phyloP scores from a whole-genome alignment of 2,888 invertebrate species.

The Silvanus unidentatus region DNA sequence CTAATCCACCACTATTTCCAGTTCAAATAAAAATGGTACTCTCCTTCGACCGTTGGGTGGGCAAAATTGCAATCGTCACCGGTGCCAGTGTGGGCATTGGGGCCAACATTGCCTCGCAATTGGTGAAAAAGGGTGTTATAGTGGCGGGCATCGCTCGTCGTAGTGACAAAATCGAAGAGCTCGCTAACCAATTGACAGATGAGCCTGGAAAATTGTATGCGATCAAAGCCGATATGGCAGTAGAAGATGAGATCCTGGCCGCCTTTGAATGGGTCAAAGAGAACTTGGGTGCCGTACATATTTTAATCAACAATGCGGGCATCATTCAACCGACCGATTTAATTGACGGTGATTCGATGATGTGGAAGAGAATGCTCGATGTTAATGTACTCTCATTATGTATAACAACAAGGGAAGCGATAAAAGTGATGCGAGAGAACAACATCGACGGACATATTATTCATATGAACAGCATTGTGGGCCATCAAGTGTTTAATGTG shows the following conservation, averaged over 20 bases:
- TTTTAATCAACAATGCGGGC: conserved; percentile 6
- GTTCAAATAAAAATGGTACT: too few relatives aligned
- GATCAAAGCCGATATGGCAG: conserved; percentile 5
- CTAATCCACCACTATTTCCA: too few relatives aligned
- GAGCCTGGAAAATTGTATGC: conserved; percentile 6
- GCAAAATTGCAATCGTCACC: not conserved
- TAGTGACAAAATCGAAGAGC: conserved; percentile 8
- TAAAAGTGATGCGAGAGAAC: too few relatives aligned
- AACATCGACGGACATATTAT: too few relatives aligned
- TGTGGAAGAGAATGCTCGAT: not conserved
- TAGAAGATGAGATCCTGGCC: conserved; percentile 6
- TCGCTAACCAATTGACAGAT: not conserved
- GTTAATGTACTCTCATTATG: too few relatives aligned
- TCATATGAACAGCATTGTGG: too few relatives aligned
- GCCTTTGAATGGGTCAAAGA: conserved; percentile 9
- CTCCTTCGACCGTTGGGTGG: not conserved
- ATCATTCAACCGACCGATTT: not conserved
- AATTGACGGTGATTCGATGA: not conserved
- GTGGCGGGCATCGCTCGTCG: not conserved
- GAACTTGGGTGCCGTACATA: conserved; percentile 6
- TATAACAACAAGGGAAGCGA: too few relatives aligned
- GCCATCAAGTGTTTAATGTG: too few relatives aligned
- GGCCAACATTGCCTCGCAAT: not conserved
- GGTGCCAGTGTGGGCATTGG: conserved; percentile 1
- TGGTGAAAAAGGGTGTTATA: not conserved